These are phyloP conservation scores for Onthophagus sagittarius DNA, from an alignment of 2,888 invertebrate genomes.

Conservation along the genomic window DNA sequence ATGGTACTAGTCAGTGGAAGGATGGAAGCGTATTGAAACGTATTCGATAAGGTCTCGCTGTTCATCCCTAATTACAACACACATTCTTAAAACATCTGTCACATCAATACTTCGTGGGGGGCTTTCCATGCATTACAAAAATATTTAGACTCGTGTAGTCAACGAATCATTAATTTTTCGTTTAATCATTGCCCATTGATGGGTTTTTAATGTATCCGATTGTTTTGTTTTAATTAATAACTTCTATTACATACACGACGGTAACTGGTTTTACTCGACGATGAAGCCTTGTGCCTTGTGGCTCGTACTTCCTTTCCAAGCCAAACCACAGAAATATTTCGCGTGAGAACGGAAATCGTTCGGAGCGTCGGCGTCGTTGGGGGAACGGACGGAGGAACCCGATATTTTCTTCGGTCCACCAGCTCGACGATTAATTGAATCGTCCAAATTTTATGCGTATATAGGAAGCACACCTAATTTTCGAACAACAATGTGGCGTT, in stretches of 20 bases:
- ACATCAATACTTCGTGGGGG: neutral
- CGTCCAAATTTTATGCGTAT: neutral
- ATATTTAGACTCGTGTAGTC: neutral
- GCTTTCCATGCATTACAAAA: neutral
- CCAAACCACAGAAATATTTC: neutral
- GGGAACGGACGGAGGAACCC: neutral
- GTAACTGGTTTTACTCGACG: neutral
- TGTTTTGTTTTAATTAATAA: neutral
- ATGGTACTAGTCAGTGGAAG: neutral
- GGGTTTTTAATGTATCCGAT: neutral
- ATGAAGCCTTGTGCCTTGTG: neutral
- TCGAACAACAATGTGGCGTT: neutral
- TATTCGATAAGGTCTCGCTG: constrained; percentile 5
- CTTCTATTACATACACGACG: neutral
- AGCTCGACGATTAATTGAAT: neutral
- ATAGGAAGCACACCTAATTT: neutral
- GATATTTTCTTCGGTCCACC: neutral
- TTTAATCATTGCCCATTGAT: neutral
- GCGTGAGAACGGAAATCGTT: neutral
- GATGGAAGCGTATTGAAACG: constrained; percentile 4
- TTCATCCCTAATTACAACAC: constrained; percentile 10
- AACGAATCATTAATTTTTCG: neutral
- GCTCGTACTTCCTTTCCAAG: neutral
- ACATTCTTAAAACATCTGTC: neutral
- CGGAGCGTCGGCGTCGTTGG: neutral